These are phyloP conservation scores for Phenacoccus solenopsis DNA, from an alignment of 1,140 invertebrate species.

Conservation along the genomic window DNA sequence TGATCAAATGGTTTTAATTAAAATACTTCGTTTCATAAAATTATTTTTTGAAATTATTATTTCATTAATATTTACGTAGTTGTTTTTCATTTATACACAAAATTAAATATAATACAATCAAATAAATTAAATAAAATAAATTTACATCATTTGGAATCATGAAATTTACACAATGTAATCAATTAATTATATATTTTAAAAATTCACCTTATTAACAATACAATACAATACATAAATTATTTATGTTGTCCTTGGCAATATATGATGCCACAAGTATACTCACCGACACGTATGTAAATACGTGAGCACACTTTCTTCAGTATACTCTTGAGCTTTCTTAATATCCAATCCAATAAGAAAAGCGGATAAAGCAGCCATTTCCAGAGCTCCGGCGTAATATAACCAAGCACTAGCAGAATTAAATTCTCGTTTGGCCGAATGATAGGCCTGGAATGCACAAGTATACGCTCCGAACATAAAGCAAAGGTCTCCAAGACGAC, in stretches of 20 bases:
- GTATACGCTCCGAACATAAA: constrained; percentile 94
- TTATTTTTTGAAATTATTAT: too few relatives aligned
- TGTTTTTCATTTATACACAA: too few relatives aligned
- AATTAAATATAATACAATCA: too few relatives aligned
- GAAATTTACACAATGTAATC: too few relatives aligned
- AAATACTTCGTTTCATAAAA: too few relatives aligned
- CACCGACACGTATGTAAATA: constrained; percentile 81
- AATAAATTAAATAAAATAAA: background rate
- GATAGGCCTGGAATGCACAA: constrained; percentile 84
- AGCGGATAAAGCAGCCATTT: constrained; percentile 86
- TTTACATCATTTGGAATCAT: background rate
- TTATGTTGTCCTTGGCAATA: too few relatives aligned
- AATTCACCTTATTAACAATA: too few relatives aligned
- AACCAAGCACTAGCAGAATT: constrained; percentile 92
- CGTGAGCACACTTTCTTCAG: constrained; percentile 83
- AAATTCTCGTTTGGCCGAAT: constrained; percentile 91
- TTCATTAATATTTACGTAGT: too few relatives aligned
- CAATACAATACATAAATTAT: too few relatives aligned
- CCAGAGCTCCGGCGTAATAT: constrained; percentile 86
- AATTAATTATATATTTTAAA: too few relatives aligned
- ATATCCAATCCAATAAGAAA: constrained; percentile 70
- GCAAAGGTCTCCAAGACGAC: constrained; percentile 85
- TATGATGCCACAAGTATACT: too few relatives aligned
- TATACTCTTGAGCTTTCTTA: constrained; percentile 71
- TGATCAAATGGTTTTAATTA: too few relatives aligned